These are phyloP conservation scores for Hyles euphorbiae DNA, from an alignment of 1,140 invertebrate genomes.

Conservation along the genomic window DNA sequence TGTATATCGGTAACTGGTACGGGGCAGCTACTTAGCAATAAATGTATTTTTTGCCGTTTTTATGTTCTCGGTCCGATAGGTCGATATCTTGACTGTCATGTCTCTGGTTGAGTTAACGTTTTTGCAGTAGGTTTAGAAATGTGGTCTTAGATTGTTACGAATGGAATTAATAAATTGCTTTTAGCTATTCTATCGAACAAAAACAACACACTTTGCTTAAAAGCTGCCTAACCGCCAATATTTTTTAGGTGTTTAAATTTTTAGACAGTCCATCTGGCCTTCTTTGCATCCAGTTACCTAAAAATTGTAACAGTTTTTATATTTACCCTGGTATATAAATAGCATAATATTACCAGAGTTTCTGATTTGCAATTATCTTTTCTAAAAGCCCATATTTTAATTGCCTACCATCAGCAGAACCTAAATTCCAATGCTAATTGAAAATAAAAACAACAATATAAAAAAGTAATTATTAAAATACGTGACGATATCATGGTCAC, in stretches of 20 bases:
- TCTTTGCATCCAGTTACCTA: too few relatives aligned
- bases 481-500: conserved; percentile 32
- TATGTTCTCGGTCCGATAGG: conserved; percentile 9
- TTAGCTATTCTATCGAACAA: too few relatives aligned
- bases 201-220: background rate
- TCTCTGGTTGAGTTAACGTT: conserved; percentile 1
- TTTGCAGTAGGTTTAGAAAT: conserved; percentile 6
- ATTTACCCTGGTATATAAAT: too few relatives aligned
- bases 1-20: background rate
- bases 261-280: too few relatives aligned
- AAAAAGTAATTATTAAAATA: conserved; percentile 1
- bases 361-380: too few relatives aligned
- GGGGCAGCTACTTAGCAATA: conserved; percentile 20
- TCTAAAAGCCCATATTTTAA: too few relatives aligned
- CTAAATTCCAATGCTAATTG: background rate
- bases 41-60: conserved; percentile 17
- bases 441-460: background rate
- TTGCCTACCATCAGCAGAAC: too few relatives aligned
- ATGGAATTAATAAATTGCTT: background rate
- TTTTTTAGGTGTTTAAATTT: too few relatives aligned
- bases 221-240: background rate
- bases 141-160: conserved; percentile 2
- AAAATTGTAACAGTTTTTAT: too few relatives aligned
- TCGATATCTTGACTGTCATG: conserved; percentile 21
- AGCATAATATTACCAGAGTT: too few relatives aligned